Base-by-base conservation (phyloP, 2,888 invertebrate genomes). In the Agonopterix arenella region DNA sequence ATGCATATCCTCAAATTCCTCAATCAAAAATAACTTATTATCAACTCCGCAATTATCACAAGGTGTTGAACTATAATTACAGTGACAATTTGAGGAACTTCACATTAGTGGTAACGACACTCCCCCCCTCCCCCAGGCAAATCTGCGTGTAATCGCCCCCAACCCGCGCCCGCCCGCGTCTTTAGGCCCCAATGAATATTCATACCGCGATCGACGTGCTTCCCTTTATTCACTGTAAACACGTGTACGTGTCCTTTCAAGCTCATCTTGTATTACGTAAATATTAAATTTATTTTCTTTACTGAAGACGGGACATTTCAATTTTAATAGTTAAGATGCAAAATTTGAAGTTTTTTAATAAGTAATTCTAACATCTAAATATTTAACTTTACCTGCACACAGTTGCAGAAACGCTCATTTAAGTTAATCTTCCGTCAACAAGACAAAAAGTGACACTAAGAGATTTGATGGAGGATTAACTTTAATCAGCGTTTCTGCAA, bases 181-280 rank as follows among this genome's bases (percentile, higher is more conserved):
- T 62, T 60, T 60, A 58, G 60, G 48, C 60, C 54, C 52, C 64
- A 52, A 74, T 84, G 84, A 84, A 84, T 84, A 84, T 84, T 84
- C 82, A 84, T 82, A 68, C 54, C 73, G 60, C 70, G 76, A 83
- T 83, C 79, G 78, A 76, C 75, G 68, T 63, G 69, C 71, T 73
- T 70, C 68, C 68, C 79, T 76, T 77, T 76, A 76, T 76, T 78
- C 76, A 70, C 62, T 74, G 81, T 77, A 80, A 83, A 82, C 82
- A 80, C 70, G 70, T 70, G 76, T 73, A 80, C 82, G 83, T 84
- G 82, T 80, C 78, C 63, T 70, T 69, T 69, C 70, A 63, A 71
- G 68, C 65, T 67, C 70, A 65, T 64, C 68, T 76, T 72, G 79
- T 73, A 79, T 83, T 82, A 77, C 64, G 71, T 73, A 68, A 70